These are phyloP conservation scores for Hipparchia sbordonii DNA, from an alignment of 2,888 invertebrate genomes.

Conservation along the genomic window DNA sequence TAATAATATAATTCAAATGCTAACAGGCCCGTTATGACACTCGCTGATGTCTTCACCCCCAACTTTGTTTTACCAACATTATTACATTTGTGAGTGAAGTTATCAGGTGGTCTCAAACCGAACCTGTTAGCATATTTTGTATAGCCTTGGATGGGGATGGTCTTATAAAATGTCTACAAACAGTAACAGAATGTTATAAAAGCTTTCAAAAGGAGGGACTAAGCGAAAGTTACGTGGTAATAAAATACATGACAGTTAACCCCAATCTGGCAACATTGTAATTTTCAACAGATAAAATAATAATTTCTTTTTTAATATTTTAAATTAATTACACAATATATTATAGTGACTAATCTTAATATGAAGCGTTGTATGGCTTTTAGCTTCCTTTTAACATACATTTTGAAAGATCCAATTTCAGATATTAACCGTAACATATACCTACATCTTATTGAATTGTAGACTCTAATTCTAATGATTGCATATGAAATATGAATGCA, in stretches of 20 bases:
- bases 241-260: constrained; percentile 8
- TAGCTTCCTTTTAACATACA: not conserved
- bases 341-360: not conserved
- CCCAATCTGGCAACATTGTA: constrained; percentile 3
- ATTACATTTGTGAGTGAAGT: no score
- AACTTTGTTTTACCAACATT: no score
- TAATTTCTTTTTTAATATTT: not conserved
- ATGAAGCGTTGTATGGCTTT: not conserved
- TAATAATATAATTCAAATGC: no score
- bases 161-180: constrained; percentile 25
- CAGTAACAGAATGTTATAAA: constrained; percentile 16
- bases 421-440: constrained; percentile 6
- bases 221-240: constrained; percentile 23
- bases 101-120: no score
- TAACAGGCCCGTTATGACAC: no score
- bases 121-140: no score
- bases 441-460: constrained; percentile 23
- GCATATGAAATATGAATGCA: constrained; percentile 23
- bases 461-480: constrained; percentile 34
- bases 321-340: no score
- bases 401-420: not conserved
- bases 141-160: not conserved
- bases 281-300: constrained; percentile 8
- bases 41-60: no score
- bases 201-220: constrained; percentile 1